Evolutionary conservation across 2,113 vertebrate species (phyloP).

Genomic region (Gymnocephalus cernua): DNA sequence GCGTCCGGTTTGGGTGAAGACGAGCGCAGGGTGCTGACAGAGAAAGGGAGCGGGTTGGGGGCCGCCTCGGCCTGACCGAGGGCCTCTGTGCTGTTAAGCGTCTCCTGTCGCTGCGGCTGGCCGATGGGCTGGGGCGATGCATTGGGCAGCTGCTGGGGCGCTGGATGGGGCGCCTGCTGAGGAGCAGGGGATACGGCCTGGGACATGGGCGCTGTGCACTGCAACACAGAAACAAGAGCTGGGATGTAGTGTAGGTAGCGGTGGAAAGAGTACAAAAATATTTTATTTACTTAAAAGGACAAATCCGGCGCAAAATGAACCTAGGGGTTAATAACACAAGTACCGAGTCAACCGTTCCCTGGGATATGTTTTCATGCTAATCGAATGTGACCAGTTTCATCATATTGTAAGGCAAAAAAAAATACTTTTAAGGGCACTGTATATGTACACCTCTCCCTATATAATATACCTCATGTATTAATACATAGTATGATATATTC

Average conservation of each 20-base stretch:
- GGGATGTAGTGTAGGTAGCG: background rate
- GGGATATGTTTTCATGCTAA: too few species aligned
- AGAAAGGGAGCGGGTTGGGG: conserved; percentile 89
- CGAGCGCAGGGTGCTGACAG: conserved; percentile 83
- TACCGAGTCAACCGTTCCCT: too few species aligned
- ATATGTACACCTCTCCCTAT: background rate
- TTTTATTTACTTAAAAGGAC: too few species aligned
- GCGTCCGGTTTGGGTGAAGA: conserved; percentile 94
- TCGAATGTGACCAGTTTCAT: too few species aligned
- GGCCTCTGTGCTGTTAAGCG: conserved; percentile 86
- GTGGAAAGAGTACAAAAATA: too few species aligned
- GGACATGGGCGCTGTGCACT: conserved; percentile 70
- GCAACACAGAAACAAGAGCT: conserved; percentile 19
- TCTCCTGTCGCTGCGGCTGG: conserved; percentile 86
- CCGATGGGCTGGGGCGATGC: conserved; percentile 25
- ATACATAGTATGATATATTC: background rate
- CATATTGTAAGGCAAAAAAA: background rate
- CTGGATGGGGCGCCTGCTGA: conserved; percentile 51
- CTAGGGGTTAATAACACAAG: too few species aligned
- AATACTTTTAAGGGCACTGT: background rate
- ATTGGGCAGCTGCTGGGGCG: background rate
- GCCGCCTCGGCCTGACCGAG: conserved; percentile 81
- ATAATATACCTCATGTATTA: background rate
- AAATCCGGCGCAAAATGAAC: too few species aligned
- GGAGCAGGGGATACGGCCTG: conserved; percentile 43